A percentile compares a stretch with the other conserved stretches of the same genome.
Conservation (phyloP, 2,888 invertebrate genomes). For the Drosophila percnosoma region DNA sequence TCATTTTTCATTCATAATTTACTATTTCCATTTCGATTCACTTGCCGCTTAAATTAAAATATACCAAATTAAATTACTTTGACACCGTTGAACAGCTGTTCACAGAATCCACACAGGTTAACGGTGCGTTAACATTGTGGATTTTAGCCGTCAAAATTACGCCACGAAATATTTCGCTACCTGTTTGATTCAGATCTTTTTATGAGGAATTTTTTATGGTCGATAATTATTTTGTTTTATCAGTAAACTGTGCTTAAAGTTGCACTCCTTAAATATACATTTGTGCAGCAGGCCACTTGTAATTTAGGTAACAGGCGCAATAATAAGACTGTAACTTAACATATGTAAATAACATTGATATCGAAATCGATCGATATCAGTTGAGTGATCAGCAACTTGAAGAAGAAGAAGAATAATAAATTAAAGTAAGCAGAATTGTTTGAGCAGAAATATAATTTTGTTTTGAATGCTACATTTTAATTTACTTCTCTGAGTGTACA, state of each 20-base stretch:
- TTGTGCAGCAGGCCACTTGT: background rate
- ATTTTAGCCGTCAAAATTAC: background rate
- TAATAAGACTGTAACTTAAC: background rate
- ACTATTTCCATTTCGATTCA: background rate
- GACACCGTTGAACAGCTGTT: background rate
- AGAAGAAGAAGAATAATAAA: background rate
- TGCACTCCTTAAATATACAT: background rate
- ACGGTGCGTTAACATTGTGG: background rate
- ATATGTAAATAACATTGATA: background rate
- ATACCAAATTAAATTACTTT: background rate
- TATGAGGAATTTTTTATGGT: background rate
- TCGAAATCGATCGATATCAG: background rate
- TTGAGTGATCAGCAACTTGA: background rate
- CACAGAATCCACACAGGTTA: background rate
- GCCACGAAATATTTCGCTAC: background rate
- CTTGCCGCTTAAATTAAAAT: background rate
- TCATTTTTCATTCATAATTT: background rate
- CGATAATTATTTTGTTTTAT: background rate
- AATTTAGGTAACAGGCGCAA: background rate
- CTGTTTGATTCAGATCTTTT: background rate
- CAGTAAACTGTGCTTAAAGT: background rate
- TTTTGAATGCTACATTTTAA: background rate
- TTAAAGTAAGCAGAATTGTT: background rate
- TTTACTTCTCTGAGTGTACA: slow-evolving; percentile 21
- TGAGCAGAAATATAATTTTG: background rate